These are phyloP conservation scores for Fissipunctia ypsillon DNA, from an alignment of 2,888 invertebrate genomes.

Conservation along the genomic window DNA sequence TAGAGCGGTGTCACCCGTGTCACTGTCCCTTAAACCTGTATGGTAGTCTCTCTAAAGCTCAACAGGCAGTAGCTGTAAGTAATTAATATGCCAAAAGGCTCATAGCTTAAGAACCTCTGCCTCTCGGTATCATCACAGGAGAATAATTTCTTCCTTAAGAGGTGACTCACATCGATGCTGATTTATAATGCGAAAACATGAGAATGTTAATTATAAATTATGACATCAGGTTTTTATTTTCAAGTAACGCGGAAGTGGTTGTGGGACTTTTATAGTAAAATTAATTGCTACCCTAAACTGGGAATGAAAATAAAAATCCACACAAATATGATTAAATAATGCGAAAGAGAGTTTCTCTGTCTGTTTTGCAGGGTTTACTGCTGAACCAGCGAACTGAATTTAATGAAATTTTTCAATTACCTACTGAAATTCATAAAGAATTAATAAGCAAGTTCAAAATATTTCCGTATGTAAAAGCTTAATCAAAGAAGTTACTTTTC, in stretches of 20 bases:
- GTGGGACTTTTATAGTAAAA: conserved; percentile 36
- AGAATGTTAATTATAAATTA: conserved; percentile 63
- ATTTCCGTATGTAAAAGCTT: too few relatives aligned
- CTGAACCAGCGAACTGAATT: background rate
- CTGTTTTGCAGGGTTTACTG: background rate
- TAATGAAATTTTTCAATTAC: background rate
- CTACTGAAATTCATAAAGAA: too few relatives aligned
- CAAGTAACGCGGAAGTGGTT: conserved; percentile 54
- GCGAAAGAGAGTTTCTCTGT: background rate
- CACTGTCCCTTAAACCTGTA: background rate
- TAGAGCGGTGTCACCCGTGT: background rate
- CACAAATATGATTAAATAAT: background rate
- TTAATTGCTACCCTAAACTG: conserved; percentile 42
- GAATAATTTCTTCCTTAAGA: conserved; percentile 41
- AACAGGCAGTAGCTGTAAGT: background rate
- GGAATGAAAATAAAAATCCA: conserved; percentile 11
- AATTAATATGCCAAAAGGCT: background rate
- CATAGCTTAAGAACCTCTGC: conserved; percentile 52
- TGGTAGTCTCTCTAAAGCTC: background rate
- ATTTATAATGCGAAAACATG: conserved; percentile 50
- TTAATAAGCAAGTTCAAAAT: too few relatives aligned
- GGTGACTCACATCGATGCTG: conserved; percentile 47
- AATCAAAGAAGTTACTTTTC: too few relatives aligned
- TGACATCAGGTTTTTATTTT: conserved; percentile 52
- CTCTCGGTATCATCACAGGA: conserved; percentile 36